phyloP scores from a whole-genome alignment of 1,140 invertebrate species.

The Cyphomyrmex costatus region DNA sequence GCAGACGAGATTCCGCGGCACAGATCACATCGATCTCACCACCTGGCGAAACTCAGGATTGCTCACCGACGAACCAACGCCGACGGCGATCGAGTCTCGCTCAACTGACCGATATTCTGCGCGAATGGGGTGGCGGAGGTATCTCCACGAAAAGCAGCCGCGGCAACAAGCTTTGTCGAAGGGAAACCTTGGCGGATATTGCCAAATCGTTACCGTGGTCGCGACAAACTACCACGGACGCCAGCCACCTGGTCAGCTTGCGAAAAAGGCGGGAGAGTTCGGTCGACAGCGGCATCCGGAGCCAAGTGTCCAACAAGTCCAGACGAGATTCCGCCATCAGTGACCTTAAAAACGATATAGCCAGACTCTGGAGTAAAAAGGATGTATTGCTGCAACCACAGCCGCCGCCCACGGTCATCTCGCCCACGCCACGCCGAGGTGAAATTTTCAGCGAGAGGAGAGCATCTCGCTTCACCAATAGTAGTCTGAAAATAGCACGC shows the following conservation, averaged over 20 bases:
- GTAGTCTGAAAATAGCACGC: slow-evolving; percentile 30
- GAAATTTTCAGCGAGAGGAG: slow-evolving; percentile 2
- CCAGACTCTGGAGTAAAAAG: slow-evolving; percentile 89
- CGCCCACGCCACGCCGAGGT: slow-evolving; percentile 83
- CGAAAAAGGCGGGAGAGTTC: slow-evolving; percentile 93
- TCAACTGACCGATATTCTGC: slow-evolving; percentile 93
- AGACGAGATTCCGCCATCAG: slow-evolving; percentile 91
- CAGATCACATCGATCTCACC: slow-evolving; percentile 95
- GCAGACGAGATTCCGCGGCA: slow-evolving; percentile 94
- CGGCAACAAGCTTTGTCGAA: slow-evolving; percentile 91
- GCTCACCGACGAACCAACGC: slow-evolving; percentile 89
- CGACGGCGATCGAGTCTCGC: slow-evolving; percentile 94
- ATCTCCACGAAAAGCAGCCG: slow-evolving; percentile 88
- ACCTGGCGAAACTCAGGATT: slow-evolving; percentile 90
- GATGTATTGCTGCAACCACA: slow-evolving; percentile 80
- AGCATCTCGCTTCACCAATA: background rate
- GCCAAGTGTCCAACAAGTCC: slow-evolving; percentile 89
- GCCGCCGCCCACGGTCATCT: slow-evolving; percentile 85
- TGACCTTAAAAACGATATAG: slow-evolving; percentile 91
- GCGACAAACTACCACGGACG: slow-evolving; percentile 87
- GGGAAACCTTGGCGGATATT: slow-evolving; percentile 95
- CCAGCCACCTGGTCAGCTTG: slow-evolving; percentile 83
- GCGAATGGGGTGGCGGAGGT: slow-evolving; percentile 93
- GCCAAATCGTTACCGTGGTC: slow-evolving; percentile 90
- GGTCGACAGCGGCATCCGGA: slow-evolving; percentile 93